Evolutionary conservation across 2,797 vertebrate genomes (phyloP), one percentile per base, ranked within the genome.

Genomic region (Parambassis ranga): DNA sequence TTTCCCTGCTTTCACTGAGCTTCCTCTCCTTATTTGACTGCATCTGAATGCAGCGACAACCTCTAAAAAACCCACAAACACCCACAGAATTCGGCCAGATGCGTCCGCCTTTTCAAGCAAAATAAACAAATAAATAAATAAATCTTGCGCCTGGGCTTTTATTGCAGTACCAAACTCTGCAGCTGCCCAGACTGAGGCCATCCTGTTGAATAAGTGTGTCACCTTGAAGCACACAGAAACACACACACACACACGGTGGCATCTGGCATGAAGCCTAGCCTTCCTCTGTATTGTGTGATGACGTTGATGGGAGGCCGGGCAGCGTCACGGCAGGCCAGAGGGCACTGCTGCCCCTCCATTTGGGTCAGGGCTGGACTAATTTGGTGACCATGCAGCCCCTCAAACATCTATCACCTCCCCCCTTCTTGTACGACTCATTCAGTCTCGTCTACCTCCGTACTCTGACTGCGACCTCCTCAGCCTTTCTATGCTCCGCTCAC

Each of bases 1-100:
- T 90, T 90, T 90, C 72, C 87, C 65, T 87, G 70, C 33, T 48
- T 30, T 64, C 44, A 43, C 85, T 65, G 0, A 49, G 67, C 84
- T 88, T 89, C 87, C 88, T 85, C 60, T 75, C 46, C 27, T 22
- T 14, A 88, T 90, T 90, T 89, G 87, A 83, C 77, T 89, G 75
- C 60, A 84, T 77, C 79, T 79, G 79, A 83, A 82, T 82, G 31
- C 19, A 23, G 49, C 50, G 37, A 33, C 76, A 76, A 63, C 69
- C 64, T 62, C 52, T 36, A 11, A 52, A n/a, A 68, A 47, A 61
- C 14, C 48, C 65, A 24, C 59, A 41, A 32, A 38, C 58, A 38
- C 41, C 32, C 46, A 7, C 46, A 41, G 8, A 32, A 27, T 24
- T 13, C 2, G 1, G 14, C 42, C 73, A 65, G 65, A 74, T 67